phyloP scores from a whole-genome alignment of 2,888 invertebrate species.

The Catocala sponsa region DNA sequence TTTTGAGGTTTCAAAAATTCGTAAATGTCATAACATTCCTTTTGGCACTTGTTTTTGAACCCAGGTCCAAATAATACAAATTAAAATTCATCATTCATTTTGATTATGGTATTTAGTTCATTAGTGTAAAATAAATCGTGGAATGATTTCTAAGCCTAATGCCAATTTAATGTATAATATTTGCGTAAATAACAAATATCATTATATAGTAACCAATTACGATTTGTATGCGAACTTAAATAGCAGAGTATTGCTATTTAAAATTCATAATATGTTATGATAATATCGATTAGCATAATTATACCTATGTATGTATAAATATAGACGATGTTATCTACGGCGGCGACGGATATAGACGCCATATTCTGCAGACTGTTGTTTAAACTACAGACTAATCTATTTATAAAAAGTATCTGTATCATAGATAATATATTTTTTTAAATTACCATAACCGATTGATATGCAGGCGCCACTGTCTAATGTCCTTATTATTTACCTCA shows the following conservation, averaged over 20 bases:
- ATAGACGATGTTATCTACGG: constrained; percentile 18
- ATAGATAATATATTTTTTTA: constrained; percentile 22
- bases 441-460: constrained; percentile 57
- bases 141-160: background rate
- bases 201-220: constrained; percentile 27
- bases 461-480: constrained; percentile 68
- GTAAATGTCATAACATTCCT: background rate
- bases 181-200: constrained; percentile 30
- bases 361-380: constrained; percentile 8
- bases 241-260: constrained; percentile 25
- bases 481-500: constrained; percentile 57
- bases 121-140: background rate
- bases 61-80: background rate
- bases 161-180: constrained; percentile 24
- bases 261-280: constrained; percentile 31
- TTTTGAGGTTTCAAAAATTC: too few relatives aligned
- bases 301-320: constrained; percentile 6
- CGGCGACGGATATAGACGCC: constrained; percentile 9
- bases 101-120: background rate
- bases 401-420: constrained; percentile 22
- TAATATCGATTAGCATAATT: constrained; percentile 39
- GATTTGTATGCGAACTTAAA: constrained; percentile 38
- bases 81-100: background rate
- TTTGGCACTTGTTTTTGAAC: background rate
- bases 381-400: constrained; percentile 21